Base-by-base conservation (phyloP, 2,888 invertebrate species). In the Mythimna impura region DNA sequence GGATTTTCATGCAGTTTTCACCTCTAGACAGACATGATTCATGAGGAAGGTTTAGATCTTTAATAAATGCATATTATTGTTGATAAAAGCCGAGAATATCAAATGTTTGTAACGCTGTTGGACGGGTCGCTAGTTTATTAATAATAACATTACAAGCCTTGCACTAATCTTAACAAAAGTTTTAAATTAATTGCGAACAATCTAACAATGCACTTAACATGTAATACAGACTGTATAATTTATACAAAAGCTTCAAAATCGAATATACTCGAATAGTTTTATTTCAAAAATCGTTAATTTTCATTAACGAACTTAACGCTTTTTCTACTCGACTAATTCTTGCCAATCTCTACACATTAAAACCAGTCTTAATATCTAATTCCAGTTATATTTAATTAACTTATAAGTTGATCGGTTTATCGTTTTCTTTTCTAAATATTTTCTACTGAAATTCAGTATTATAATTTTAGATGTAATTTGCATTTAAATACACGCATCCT, bases 351-450 rank as follows among this genome's bases (percentile, higher is more conserved):
- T 60, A 55, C 12, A 71, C 72, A 82, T 85, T 87, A 82, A 88
- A 89, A 84, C 90, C 91, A 91, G 89, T 88, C 86, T 74, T 60
- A 72, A 17, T 81, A 81, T 85, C 81, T 64, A 88, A 90, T 92
- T 92, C 90, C 89, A 90, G 76, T 85, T 84, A 88, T 89, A 88
- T 83, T 75, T 83, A 85, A 82, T 82, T 78, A 83, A 68, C 76
- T 78, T 81, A 78, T 85, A 83, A 84, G 80, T 83, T 80, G 74
- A 83, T 88, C 84, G 81, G 77, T 87, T 84, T 68, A 79, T 83
- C 50, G 40, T 68, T 73, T 79, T 72, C 79, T 54, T 71, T 73
- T 80, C 66, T 76, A 40, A 73, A 75, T 79, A 71, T 82, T 86
- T 81, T 84, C 79, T 75, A 73, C 68, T 74, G 76, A 80, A 77